A percentile compares a stretch with the other conserved stretches of the same genome.
Evolutionary conservation across 2,797 vertebrate genomes (phyloP).

Genomic region (Sebastes itinus): DNA sequence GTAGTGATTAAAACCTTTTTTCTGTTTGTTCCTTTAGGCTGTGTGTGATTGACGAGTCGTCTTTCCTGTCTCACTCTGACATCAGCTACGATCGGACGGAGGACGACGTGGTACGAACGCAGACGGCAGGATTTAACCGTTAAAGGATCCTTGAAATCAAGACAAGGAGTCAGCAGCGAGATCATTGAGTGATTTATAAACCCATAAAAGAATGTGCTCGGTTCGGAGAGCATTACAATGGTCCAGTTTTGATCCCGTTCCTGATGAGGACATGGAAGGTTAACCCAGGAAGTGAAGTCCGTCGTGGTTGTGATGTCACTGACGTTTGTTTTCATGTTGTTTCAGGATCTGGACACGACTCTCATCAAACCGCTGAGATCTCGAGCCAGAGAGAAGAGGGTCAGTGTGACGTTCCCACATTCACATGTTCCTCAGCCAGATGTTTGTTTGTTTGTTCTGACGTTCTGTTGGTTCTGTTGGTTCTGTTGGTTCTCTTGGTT

Average conservation of each 20-base stretch:
- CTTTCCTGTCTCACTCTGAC: slow-evolving; percentile 83
- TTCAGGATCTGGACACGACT: slow-evolving; percentile 80
- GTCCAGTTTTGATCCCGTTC: too few relatives aligned
- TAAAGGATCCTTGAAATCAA: background rate
- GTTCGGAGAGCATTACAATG: too few relatives aligned
- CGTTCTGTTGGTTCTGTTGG: background rate
- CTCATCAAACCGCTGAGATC: slow-evolving; percentile 80
- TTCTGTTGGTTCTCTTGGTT: background rate
- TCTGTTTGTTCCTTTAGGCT: slow-evolving; percentile 56
- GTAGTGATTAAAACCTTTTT: too few relatives aligned
- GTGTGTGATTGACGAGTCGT: slow-evolving; percentile 76
- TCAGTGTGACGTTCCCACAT: slow-evolving; percentile 41
- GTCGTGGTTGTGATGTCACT: background rate
- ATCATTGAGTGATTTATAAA: background rate
- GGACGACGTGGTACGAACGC: slow-evolving; percentile 77
- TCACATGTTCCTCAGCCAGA: too few relatives aligned
- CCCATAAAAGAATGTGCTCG: too few relatives aligned
- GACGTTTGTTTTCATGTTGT: background rate
- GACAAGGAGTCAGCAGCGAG: too few relatives aligned
- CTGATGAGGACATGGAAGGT: too few relatives aligned
- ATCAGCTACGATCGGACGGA: slow-evolving; percentile 86
- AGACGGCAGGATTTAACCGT: background rate
- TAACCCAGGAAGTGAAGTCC: too few relatives aligned
- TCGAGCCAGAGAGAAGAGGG: slow-evolving; percentile 82
- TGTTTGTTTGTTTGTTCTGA: background rate